These are phyloP conservation scores for Dusona sp. DNA, from an alignment of 2,888 invertebrate species.

Conservation along the genomic window DNA sequence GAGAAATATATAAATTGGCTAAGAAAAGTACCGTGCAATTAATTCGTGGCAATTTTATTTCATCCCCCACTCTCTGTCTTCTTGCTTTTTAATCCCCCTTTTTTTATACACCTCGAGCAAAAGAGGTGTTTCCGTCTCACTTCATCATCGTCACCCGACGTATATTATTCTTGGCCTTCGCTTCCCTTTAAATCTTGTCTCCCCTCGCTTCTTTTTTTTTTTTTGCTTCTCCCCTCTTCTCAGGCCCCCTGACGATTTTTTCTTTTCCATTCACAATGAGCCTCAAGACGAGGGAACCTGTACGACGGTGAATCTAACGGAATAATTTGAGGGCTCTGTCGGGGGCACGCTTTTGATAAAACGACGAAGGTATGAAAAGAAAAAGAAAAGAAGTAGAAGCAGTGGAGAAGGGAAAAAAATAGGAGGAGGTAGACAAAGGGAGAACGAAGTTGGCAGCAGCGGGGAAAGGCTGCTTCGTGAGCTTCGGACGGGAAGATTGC, in stretches of 20 bases:
- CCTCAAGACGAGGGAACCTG: slow-evolving; percentile 47
- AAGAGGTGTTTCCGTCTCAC: slow-evolving; percentile 26
- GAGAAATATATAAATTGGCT: background rate
- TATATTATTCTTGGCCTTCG: background rate
- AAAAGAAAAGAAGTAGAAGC: slow-evolving; percentile 19
- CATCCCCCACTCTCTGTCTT: slow-evolving; percentile 48
- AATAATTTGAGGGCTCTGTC: slow-evolving; percentile 62
- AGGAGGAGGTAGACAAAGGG: slow-evolving; percentile 58
- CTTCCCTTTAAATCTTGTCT: slow-evolving; percentile 50
- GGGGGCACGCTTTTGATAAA: slow-evolving; percentile 56
- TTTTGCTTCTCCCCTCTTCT: slow-evolving; percentile 41
- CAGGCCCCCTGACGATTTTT: slow-evolving; percentile 17
- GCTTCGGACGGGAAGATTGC: slow-evolving; percentile 53
- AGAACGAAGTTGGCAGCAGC: slow-evolving; percentile 22
- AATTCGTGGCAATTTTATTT: slow-evolving; percentile 48
- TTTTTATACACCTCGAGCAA: background rate
- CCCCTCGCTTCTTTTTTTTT: slow-evolving; percentile 59
- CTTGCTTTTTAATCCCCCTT: slow-evolving; percentile 51
- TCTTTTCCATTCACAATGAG: slow-evolving; percentile 38
- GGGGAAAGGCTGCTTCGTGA: slow-evolving; percentile 15
- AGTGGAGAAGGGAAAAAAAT: slow-evolving; percentile 21
- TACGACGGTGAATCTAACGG: slow-evolving; percentile 47
- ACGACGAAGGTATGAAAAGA: slow-evolving; percentile 17
- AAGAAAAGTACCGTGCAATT: slow-evolving; percentile 28
- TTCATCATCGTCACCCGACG: slow-evolving; percentile 26